Evolutionary conservation across 2,113 vertebrate genomes (phyloP).

Genomic region (Ochotona curzoniae): DNA sequence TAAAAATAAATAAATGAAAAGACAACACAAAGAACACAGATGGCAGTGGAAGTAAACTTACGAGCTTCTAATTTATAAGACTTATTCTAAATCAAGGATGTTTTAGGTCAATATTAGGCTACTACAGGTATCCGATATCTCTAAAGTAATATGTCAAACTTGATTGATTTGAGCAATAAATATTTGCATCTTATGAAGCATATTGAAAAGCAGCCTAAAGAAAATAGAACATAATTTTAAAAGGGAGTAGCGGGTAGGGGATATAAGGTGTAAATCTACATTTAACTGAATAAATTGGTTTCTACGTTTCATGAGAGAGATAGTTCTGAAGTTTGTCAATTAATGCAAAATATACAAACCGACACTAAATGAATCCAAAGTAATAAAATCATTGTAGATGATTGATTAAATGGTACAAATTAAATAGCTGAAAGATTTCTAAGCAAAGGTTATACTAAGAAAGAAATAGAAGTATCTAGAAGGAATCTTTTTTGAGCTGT

Average conservation of each 20-base stretch:
- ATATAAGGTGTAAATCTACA: constrained; percentile 1
- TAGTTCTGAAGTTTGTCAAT: constrained; percentile 33
- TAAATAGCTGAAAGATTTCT: constrained; percentile 31
- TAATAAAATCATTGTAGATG: constrained; percentile 35
- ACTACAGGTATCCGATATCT: background rate
- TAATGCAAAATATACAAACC: constrained; percentile 21
- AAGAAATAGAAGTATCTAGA: background rate
- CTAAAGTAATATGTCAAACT: constrained; percentile 41
- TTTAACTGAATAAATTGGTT: constrained; percentile 49
- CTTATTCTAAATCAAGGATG: background rate
- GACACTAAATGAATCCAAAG: constrained; percentile 28
- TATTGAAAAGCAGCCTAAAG: background rate
- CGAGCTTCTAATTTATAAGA: background rate
- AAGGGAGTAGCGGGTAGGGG: background rate
- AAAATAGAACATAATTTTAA: constrained; percentile 49
- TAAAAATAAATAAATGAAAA: background rate
- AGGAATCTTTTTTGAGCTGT: background rate
- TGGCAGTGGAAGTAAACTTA: background rate
- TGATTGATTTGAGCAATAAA: constrained; percentile 47
- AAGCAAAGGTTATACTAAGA: constrained; percentile 35
- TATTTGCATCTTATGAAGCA: constrained; percentile 36
- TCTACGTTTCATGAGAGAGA: background rate
- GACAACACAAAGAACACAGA: background rate
- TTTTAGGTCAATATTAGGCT: constrained; percentile 16
- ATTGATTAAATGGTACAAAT: constrained; percentile 30